Evolutionary conservation across 2,888 invertebrate genomes (phyloP), one percentile per base, ranked within the genome.

Genomic region (Erebia palarica): DNA sequence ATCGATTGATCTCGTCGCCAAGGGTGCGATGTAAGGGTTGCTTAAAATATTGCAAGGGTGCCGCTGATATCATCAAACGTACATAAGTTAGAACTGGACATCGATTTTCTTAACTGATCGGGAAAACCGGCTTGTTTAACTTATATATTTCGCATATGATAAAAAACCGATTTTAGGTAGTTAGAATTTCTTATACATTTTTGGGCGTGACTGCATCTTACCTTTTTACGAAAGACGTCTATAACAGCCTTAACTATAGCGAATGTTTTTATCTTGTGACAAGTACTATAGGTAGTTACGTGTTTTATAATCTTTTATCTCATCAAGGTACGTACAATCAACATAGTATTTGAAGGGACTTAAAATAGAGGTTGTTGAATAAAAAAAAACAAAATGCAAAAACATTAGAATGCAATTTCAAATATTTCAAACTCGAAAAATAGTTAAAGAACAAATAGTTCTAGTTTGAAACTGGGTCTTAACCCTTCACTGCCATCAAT

Each of bases 21-120:
- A 85, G 85, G 90, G 88, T 80, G 82, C 79, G 80, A 80, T 71
- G 72, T 73, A 76, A 76, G 76, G 76, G 76, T 75, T 75, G 78
- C 81, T 86, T 90, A 89, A 91, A 91, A 91, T 91, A 91, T 91
- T 86, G 87, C 91, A 83, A 85, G 86, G 90, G 89, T 85, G 76
- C 78, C 75, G 78, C 74, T 75, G 81, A 83, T 83, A 80, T 75
- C 79, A 83, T 81, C 78, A 76, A 74, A 75, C 75, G 78, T 78
- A 78, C 71, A 77, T 77, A 77, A 77, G 75, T 77, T 72, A 61
- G 74, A 68, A 71, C 73, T 75, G 77, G 76, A 72, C 75, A 75
- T 75, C 75, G 73, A 75, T 74, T 75, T 75, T 75, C 73, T 77
- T 77, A 75, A 73, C 76, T 74, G 73, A 75, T 70, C 70, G 63